These are phyloP conservation scores for Lasius fuliginosus DNA, from an alignment of 2,888 invertebrate genomes.

Conservation along the genomic window DNA sequence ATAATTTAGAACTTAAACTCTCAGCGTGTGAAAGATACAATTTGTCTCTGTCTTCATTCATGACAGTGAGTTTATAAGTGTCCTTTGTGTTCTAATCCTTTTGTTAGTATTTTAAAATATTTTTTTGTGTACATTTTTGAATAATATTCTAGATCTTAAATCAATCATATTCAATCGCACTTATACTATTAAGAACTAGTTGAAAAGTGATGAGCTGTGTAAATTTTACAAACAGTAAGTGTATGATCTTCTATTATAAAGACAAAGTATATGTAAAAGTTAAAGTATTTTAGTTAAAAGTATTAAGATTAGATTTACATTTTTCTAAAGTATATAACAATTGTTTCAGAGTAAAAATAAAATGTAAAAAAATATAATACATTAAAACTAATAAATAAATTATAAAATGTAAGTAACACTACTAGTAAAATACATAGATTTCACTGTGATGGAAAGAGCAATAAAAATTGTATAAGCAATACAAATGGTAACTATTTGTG, in stretches of 20 bases:
- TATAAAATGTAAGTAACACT: background rate
- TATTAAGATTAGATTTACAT: background rate
- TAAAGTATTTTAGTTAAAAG: background rate
- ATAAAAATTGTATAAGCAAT: background rate
- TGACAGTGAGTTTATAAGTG: constrained; percentile 64
- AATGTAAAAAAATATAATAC: background rate
- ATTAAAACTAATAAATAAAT: background rate
- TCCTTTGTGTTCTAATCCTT: background rate
- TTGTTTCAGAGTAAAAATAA: background rate
- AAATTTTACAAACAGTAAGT: constrained; percentile 3
- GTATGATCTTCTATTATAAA: background rate
- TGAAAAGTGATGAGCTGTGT: background rate
- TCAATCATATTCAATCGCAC: constrained; percentile 73
- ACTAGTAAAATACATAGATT: background rate
- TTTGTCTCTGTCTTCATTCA: constrained; percentile 73
- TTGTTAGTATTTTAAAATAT: background rate
- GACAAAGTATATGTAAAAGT: background rate
- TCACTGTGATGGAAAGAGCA: too few relatives aligned
- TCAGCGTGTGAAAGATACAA: constrained; percentile 67
- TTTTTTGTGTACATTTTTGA: background rate
- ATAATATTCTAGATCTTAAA: constrained; percentile 73
- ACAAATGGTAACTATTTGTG: background rate
- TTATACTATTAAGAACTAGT: constrained; percentile 66
- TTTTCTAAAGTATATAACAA: background rate
- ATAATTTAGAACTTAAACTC: constrained; percentile 72